Percentiles rank a stretch among this genome's conserved stretches.
phyloP scores from a whole-genome alignment of 35 echinoderm and acorn worm genomes.

The Apostichopus parvimensis region DNA sequence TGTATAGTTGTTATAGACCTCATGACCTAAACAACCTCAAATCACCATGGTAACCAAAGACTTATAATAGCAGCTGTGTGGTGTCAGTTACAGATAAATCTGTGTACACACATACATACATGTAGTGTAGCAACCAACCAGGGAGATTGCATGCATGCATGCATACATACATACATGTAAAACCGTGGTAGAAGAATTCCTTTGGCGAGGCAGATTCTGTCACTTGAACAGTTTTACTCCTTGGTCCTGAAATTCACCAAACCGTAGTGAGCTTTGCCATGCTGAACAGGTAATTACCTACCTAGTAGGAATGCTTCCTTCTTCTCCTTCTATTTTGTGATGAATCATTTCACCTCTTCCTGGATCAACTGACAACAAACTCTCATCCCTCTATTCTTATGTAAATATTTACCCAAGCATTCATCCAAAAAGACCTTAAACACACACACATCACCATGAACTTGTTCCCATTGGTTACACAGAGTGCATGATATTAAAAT shows the following conservation, averaged over 20 bases:
- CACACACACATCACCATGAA: not conserved
- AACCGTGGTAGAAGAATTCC: not conserved
- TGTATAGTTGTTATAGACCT: not conserved
- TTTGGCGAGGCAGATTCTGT: not conserved
- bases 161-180: not conserved
- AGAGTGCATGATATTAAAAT: too few relatives aligned
- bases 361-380: not conserved
- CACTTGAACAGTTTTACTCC: not conserved
- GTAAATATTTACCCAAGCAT: not conserved
- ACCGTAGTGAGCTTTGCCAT: too few relatives aligned
- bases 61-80: constrained; percentile 5
- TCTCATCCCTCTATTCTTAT: not conserved
- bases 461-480: too few relatives aligned
- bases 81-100: constrained; percentile 25
- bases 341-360: not conserved
- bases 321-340: too few relatives aligned
- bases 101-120: not conserved
- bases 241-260: not conserved
- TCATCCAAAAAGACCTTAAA: not conserved
- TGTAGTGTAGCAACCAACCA: not conserved
- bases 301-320: too few relatives aligned
- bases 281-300: too few relatives aligned
- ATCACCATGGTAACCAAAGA: constrained; percentile 25
- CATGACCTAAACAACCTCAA: constrained; percentile 25
- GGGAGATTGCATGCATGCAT: not conserved